phyloP scores from a whole-genome alignment of 2,888 invertebrate species.

The Eilema griseolum region DNA sequence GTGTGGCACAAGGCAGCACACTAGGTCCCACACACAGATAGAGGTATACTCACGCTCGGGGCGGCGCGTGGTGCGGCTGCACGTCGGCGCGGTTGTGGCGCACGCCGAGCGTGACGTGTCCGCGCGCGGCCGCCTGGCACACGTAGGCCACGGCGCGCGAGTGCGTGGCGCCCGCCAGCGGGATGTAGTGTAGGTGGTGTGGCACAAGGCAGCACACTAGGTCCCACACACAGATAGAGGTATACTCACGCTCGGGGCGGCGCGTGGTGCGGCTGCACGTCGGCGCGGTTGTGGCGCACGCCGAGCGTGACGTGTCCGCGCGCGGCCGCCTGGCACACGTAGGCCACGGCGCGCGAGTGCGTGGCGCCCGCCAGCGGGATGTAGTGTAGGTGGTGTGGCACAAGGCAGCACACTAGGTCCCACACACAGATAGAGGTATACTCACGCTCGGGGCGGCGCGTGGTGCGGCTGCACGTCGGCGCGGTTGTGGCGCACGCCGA shows the following conservation, averaged over 20 bases:
- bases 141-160: constrained; percentile 94
- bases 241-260: constrained; percentile 61
- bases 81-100: too few relatives aligned
- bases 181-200: not conserved
- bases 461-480: too few relatives aligned
- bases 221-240: not conserved
- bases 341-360: not conserved
- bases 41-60: constrained; percentile 49
- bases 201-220: constrained; percentile 2
- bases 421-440: not conserved
- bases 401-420: constrained; percentile 4
- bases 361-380: too few relatives aligned
- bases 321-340: constrained; percentile 27
- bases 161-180: constrained; percentile 88
- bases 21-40: not conserved
- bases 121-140: too few relatives aligned
- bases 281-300: too few relatives aligned
- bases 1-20: constrained; percentile 1
- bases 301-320: too few relatives aligned
- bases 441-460: constrained; percentile 61
- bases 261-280: too few relatives aligned
- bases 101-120: too few relatives aligned
- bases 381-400: not conserved
- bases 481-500: too few relatives aligned
- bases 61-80: constrained; percentile 48